Base-by-base conservation (phyloP, 2,797 vertebrate genomes). In the Mormyrus hasselquistii region DNA sequence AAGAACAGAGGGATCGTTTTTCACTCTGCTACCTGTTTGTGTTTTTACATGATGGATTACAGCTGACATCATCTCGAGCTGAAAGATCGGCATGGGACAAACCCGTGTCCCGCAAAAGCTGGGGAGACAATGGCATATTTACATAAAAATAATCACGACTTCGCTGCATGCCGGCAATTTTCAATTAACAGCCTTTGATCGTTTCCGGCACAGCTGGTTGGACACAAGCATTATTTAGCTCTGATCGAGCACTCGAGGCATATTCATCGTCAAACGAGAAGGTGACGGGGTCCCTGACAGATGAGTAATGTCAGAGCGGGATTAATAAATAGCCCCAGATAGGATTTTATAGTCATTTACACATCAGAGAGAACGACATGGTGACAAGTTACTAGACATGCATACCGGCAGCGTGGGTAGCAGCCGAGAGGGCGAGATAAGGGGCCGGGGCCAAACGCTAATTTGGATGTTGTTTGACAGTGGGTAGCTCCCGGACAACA, bases 341-440 rank as follows among this genome's bases (percentile, higher is more conserved):
- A 29, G 29, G 52, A 86, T 38, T 86, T 85, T 25, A 76, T 41
- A 85, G 82, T 50, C 82, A 85, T 85, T 85, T 85, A 85, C 19
- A 52, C 38, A 47, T 50, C 47, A 49, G 47, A 52, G 47, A 19
- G 69, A 76, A 76, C 16, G 69, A 76, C 69, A 76, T 49, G 44
- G 12, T 41, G 69, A 76, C 69, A 41, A 41, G 69, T 76, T 76
- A 76, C 41, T 76, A 41, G 44, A 10, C 41, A 83, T 22, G 79
- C 44, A 19, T 83, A 10, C 16, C 16, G n/a, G 44, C 19, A 49
- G 79, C 79, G 25, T 69, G 44, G 41, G 47, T 9, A 38, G 79
- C 19, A 12, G 79, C 14, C n/a, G 8, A 5, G 8, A 3, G 3
- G 25, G n/a, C 5, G 1, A 49, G 44, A 12, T n/a, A 10, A 49